These are phyloP conservation scores for Procavia capensis DNA, from an alignment of 2,113 vertebrate genomes.

Conservation along the genomic window DNA sequence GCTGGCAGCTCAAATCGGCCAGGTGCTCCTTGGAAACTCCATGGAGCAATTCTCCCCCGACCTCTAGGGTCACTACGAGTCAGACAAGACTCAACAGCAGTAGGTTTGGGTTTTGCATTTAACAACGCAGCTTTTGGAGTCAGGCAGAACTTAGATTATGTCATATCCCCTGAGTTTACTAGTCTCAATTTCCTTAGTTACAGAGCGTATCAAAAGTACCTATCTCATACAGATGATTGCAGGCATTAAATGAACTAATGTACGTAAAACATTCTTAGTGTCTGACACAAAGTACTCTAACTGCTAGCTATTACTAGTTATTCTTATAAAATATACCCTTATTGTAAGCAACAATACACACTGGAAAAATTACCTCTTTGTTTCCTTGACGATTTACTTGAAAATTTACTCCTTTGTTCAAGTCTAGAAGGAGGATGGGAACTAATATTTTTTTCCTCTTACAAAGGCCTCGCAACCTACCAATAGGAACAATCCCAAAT, in stretches of 20 bases:
- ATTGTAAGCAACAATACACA: neutral
- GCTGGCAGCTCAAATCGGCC: too few relatives aligned
- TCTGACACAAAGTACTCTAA: neutral
- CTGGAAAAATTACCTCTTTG: neutral
- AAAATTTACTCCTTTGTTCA: conserved; percentile 24
- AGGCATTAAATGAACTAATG: neutral
- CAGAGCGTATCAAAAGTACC: neutral
- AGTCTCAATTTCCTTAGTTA: conserved; percentile 47
- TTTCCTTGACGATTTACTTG: conserved; percentile 30
- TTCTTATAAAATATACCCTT: neutral
- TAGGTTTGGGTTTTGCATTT: too few relatives aligned
- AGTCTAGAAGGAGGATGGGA: neutral
- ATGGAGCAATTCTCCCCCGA: too few relatives aligned
- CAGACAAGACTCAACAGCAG: too few relatives aligned
- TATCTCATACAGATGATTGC: neutral
- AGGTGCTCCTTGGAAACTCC: too few relatives aligned
- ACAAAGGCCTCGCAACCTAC: neutral
- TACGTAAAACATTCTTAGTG: neutral
- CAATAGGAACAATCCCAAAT: conserved; percentile 23
- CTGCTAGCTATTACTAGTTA: neutral
- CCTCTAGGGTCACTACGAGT: too few relatives aligned
- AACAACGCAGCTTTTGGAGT: neutral
- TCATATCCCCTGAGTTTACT: neutral
- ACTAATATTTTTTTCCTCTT: neutral
- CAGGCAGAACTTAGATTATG: conserved; percentile 12